Conservation (phyloP, 2,888 invertebrate genomes). For the Hofmannophila pseudospretella region DNA sequence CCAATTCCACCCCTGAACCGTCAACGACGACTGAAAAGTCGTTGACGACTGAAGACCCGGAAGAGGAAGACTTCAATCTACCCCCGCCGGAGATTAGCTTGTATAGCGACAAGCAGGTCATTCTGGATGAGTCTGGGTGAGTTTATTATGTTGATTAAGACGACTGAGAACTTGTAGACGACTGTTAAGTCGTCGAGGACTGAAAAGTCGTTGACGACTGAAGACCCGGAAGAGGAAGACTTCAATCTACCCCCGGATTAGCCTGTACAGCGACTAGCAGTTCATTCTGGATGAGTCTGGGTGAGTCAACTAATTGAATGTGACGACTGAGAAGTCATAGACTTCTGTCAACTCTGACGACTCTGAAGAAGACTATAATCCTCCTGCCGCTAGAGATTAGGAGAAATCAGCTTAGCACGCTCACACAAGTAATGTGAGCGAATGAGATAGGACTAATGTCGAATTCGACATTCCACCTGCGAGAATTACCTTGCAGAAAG, state of each 20-base stretch:
- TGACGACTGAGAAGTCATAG: too few relatives aligned
- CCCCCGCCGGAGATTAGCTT: conserved; percentile 59
- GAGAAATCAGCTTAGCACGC: too few relatives aligned
- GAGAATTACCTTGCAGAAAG: too few relatives aligned
- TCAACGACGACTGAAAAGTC: conserved; percentile 14
- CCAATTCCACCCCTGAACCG: conserved; percentile 14
- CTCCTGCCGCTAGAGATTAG: too few relatives aligned
- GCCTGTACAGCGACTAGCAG: conserved; percentile 62
- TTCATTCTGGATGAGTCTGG: conserved; percentile 32
- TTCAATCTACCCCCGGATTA: conserved; percentile 36
- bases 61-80: conserved; percentile 22
- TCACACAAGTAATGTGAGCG: too few relatives aligned
- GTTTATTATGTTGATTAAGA: conserved; percentile 17
- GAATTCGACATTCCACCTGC: too few relatives aligned
- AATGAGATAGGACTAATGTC: too few relatives aligned
- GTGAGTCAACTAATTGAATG: too few relatives aligned
- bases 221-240: conserved; percentile 24
- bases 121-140: conserved; percentile 65
- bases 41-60: conserved; percentile 22
- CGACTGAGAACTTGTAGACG: too few relatives aligned
- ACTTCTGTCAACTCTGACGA: too few relatives aligned
- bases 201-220: conserved; percentile 18
- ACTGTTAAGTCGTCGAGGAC: conserved; percentile 13
- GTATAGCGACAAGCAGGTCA: conserved; percentile 62
- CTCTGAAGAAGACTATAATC: too few relatives aligned